phyloP scores from a whole-genome alignment of 2,888 invertebrate genomes.

The Lycophotia porphyrea region DNA sequence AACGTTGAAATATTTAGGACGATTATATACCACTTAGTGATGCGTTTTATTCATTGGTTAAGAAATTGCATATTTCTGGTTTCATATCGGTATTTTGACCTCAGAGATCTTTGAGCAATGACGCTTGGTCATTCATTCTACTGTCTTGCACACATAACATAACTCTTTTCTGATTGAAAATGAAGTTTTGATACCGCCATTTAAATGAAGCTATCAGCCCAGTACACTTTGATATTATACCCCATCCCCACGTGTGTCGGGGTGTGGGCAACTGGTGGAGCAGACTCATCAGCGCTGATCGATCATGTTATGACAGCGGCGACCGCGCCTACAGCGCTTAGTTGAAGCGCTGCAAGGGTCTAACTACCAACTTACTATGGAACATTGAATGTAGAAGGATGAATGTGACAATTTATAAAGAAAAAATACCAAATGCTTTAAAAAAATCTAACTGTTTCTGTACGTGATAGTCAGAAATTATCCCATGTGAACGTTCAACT shows the following conservation, averaged over 20 bases:
- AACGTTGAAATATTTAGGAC: not conserved
- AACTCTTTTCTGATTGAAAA: not conserved
- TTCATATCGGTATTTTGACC: not conserved
- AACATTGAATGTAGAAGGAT: conserved; percentile 27
- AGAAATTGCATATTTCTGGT: not conserved
- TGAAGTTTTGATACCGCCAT: not conserved
- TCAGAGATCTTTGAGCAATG: too few relatives aligned
- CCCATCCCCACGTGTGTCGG: conserved; percentile 21
- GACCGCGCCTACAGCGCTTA: conserved; percentile 67
- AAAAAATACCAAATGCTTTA: not conserved
- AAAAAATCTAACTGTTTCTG: not conserved
- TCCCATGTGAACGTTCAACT: not conserved
- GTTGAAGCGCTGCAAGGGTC: conserved; percentile 71
- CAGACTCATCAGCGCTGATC: conserved; percentile 79
- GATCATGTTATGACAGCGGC: conserved; percentile 84
- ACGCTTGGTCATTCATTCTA: not conserved
- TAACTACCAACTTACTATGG: conserved; percentile 14
- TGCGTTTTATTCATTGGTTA: not conserved
- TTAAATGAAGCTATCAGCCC: conserved; percentile 11
- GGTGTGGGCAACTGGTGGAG: conserved; percentile 54
- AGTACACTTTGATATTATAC: conserved; percentile 34
- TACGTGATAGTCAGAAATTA: not conserved
- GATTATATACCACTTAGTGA: not conserved
- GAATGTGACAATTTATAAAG: conserved; percentile 16
- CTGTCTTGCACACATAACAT: not conserved